Evolutionary conservation across 2,797 vertebrate genomes (phyloP), one percentile per base, ranked within the genome.

Genomic region (Acanthurus leucopareius): DNA sequence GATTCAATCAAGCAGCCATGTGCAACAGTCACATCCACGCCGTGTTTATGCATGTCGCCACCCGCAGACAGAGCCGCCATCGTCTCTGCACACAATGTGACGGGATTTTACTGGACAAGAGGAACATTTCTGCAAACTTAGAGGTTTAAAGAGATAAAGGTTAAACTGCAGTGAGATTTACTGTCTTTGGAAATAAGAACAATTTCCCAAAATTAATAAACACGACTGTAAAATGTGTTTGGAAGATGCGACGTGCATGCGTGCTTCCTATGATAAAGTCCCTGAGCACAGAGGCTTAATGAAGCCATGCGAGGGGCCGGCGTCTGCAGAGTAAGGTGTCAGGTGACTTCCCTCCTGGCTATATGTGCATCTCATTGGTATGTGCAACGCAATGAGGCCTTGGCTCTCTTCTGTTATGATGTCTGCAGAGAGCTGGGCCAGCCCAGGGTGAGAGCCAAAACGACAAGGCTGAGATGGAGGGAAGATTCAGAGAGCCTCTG

Each of bases 391-490:
- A 75, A 64, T 3, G 68, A 85, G 75, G 82, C 74, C 79, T 74
- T 44, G 75, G 83, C 75, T 86, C 85, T 74, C 84, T 7, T 72
- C 86, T 79, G 90, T 87, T 86, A 89, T 73, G 86, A 86, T 86
- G 85, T 89, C 75, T 89, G 86, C 82, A 11, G 89, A 86, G 86
- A 84, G 85, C 87, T 1, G 79, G 87, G 85, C 83, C 73, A 82
- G 83, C 86, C 74, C 89, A 85, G 87, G 91, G 89, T 87, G 88
- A 86, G 86, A 83, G 84, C 85, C 87, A 77, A 86, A 62, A 68
- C 77, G 83, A 79, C 83, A 57, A 71, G 75, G 75, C 82, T 54
- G 84, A 71, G 89, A 85, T 67, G 82, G 86, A 73, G 85, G 84
- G 77, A 84, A 85, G 88, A 84, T 86, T 89, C 80, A 66, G 83